Percentiles rank a stretch among this genome's conserved stretches.
These are phyloP conservation scores for Dryocosmus kuriphilus DNA, from an alignment of 2,888 invertebrate species.

Conservation along the genomic window DNA sequence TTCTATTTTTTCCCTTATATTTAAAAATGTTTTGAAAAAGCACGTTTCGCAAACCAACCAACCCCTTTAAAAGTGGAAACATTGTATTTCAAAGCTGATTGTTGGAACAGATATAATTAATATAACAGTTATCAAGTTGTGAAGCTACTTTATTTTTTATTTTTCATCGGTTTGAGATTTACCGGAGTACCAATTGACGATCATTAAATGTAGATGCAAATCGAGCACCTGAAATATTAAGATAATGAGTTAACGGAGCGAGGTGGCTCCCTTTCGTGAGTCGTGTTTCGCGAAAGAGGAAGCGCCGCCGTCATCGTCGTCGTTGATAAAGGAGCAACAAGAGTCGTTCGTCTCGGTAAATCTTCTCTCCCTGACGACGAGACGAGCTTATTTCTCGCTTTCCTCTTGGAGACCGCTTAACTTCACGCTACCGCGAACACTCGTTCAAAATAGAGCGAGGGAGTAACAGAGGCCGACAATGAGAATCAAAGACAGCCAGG, in stretches of 20 bases:
- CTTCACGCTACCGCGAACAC: conserved; percentile 56
- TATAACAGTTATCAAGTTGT: no score
- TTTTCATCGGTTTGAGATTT: not conserved
- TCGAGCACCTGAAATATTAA: conserved; percentile 34
- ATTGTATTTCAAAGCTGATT: no score
- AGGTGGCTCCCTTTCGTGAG: conserved; percentile 22
- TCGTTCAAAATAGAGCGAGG: conserved; percentile 40
- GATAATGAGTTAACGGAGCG: conserved; percentile 29
- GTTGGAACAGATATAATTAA: no score
- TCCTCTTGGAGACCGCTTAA: conserved; percentile 54
- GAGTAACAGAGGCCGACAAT: conserved; percentile 36
- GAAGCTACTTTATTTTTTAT: not conserved
- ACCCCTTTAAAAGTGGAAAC: no score
- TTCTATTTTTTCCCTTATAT: no score
- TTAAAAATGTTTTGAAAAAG: no score
- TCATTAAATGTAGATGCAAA: conserved; percentile 31
- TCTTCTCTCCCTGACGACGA: conserved; percentile 41
- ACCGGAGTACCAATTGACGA: not conserved
- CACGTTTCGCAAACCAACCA: no score
- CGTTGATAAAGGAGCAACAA: conserved; percentile 58
- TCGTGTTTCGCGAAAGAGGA: conserved; percentile 5
- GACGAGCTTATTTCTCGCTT: conserved; percentile 58
- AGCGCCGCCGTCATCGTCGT: conserved; percentile 5
- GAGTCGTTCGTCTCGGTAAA: conserved; percentile 40
- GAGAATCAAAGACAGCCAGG: conserved; percentile 42